Conservation (phyloP, 2,113 vertebrate genomes). For the Fregetta grallaria region DNA sequence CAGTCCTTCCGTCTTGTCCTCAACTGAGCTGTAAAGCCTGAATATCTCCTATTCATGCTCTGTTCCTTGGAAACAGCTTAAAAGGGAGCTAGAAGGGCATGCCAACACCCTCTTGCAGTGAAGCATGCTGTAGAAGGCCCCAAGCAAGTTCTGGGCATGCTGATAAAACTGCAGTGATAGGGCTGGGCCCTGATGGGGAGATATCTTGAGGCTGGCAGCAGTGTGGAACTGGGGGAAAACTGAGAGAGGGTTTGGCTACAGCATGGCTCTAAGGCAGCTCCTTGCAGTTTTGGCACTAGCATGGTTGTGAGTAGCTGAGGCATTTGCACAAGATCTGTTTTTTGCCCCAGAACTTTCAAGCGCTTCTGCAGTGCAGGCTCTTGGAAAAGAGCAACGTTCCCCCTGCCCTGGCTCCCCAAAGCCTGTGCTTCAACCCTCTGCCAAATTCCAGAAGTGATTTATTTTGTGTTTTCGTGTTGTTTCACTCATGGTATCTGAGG, state of each 20-base stretch:
- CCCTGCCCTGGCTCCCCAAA: not conserved
- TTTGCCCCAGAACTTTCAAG: not conserved
- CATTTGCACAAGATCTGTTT: not conserved
- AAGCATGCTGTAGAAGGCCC: not conserved
- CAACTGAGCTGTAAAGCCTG: not conserved
- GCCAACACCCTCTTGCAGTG: not conserved
- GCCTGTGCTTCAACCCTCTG: not conserved
- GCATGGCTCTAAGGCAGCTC: not conserved
- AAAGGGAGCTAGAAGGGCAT: not conserved
- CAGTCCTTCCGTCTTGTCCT: not conserved
- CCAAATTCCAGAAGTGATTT: not conserved
- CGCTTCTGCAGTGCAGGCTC: not conserved
- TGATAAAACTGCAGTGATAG: not conserved
- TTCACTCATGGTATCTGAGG: not conserved
- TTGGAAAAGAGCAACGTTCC: not conserved
- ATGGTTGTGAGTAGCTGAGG: fast-evolving
- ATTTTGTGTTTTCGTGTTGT: not conserved
- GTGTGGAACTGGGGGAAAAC: not conserved
- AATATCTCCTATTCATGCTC: not conserved
- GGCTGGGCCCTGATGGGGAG: not conserved
- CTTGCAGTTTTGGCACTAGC: not conserved
- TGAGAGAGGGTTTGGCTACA: not conserved
- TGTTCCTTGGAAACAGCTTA: not conserved
- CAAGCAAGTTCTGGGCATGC: not conserved
- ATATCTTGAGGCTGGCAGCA: not conserved